phyloP scores from a whole-genome alignment of 2,888 invertebrate species.

The Troides helena region DNA sequence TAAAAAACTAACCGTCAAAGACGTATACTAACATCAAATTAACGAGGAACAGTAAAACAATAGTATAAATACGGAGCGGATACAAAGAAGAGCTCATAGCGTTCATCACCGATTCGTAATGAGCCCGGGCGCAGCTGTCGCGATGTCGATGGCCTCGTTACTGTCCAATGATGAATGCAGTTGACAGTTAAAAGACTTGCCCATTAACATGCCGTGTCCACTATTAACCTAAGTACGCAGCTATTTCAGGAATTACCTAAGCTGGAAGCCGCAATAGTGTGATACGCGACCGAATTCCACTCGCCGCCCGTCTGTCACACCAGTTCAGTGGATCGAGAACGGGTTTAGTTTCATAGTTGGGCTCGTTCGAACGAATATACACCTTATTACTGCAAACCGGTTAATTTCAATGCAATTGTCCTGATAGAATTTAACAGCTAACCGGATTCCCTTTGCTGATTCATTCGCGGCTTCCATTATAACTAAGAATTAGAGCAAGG shows the following conservation, averaged over 20 bases:
- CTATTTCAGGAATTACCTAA: conserved; percentile 54
- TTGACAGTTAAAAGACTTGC: conserved; percentile 63
- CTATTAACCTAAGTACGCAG: conserved; percentile 50
- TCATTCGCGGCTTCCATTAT: conserved; percentile 6
- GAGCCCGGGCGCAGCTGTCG: conserved; percentile 44
- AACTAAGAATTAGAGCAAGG: not conserved
- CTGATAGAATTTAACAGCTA: conserved; percentile 16
- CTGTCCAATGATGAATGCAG: conserved; percentile 64
- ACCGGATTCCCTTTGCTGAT: conserved; percentile 6
- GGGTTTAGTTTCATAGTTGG: conserved; percentile 24
- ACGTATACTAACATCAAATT: not conserved
- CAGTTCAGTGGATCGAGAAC: conserved; percentile 28
- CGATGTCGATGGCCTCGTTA: conserved; percentile 68
- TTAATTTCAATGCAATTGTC: conserved; percentile 20
- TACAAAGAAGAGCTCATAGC: conserved; percentile 18
- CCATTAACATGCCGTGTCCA: conserved; percentile 55
- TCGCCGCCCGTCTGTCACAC: conserved; percentile 19
- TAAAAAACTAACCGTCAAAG: not conserved
- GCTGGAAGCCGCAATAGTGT: conserved; percentile 28
- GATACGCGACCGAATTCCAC: conserved; percentile 28
- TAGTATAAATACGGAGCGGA: conserved; percentile 24
- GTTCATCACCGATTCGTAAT: conserved; percentile 27
- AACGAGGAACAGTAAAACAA: conserved; percentile 20
- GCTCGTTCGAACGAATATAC: conserved; percentile 22
- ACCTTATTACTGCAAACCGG: conserved; percentile 27